Percentiles rank a stretch among this genome's conserved stretches.
These are phyloP conservation scores for Oscheius sp. DNA, from an alignment of 2,888 invertebrate genomes.

Conservation along the genomic window DNA sequence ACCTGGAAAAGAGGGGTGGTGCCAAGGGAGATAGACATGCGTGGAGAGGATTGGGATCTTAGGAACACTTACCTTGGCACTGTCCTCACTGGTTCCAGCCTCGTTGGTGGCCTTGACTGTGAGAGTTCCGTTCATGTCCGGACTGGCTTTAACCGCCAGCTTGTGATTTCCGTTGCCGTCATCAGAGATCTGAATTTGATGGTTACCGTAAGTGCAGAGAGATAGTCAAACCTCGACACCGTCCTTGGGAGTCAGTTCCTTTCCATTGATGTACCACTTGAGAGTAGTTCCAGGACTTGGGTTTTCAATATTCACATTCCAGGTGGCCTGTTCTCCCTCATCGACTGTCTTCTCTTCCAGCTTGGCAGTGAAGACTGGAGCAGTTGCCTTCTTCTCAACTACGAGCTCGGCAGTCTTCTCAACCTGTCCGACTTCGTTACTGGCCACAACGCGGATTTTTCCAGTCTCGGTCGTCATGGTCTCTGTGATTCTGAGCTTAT, in stretches of 20 bases:
- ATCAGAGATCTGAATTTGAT: constrained; percentile 52
- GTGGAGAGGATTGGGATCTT: not conserved
- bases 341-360: constrained; percentile 85
- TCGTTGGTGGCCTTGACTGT: constrained; percentile 60
- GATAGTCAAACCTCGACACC: constrained; percentile 41
- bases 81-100: constrained; percentile 53
- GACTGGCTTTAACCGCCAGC: constrained; percentile 79
- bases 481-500: constrained; percentile 56
- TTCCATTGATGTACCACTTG: constrained; percentile 64
- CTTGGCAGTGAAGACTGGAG: constrained; percentile 86
- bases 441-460: constrained; percentile 59
- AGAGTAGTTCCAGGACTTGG: constrained; percentile 57
- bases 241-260: constrained; percentile 50
- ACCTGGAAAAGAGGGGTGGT: constrained; percentile 25
- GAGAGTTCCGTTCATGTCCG: constrained; percentile 54
- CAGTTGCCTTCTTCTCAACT: constrained; percentile 77
- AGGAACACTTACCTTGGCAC: constrained; percentile 51
- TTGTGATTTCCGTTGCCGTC: constrained; percentile 74
- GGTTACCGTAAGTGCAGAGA: not conserved
- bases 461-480: constrained; percentile 55
- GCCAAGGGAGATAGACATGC: constrained; percentile 12
- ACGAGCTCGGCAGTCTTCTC: constrained; percentile 69
- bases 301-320: constrained; percentile 56
- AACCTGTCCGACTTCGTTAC: constrained; percentile 63
- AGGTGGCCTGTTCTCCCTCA: constrained; percentile 80